phyloP scores from a whole-genome alignment of 2,888 invertebrate genomes.

The Hipparchia semele region DNA sequence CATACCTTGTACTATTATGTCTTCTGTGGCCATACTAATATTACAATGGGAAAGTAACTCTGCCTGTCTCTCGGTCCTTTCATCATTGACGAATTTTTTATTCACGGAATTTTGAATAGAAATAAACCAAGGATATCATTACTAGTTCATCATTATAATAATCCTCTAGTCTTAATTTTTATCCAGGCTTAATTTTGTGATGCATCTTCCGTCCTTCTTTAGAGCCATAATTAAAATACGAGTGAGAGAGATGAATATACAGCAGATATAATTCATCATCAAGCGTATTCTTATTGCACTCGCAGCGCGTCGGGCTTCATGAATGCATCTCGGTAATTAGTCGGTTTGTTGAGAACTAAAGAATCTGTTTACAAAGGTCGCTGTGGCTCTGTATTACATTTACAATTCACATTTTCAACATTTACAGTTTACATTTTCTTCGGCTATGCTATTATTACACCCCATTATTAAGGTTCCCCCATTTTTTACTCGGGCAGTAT shows the following conservation, averaged over 20 bases:
- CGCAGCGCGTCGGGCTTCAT: constrained; percentile 47
- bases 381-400: constrained; percentile 1
- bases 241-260: constrained; percentile 38
- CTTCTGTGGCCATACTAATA: too few species aligned
- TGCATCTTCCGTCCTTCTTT: constrained; percentile 5
- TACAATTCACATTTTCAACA: background rate
- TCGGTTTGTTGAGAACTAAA: constrained; percentile 72
- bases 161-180: constrained; percentile 16
- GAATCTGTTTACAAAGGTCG: constrained; percentile 48
- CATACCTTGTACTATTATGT: too few species aligned
- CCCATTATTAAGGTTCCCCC: too few species aligned
- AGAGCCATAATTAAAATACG: constrained; percentile 8
- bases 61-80: too few species aligned
- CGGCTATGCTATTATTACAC: background rate
- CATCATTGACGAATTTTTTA: background rate
- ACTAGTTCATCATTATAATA: constrained; percentile 14
- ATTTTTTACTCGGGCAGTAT: too few species aligned
- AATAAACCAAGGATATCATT: constrained; percentile 9
- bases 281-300: constrained; percentile 44
- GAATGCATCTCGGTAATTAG: constrained; percentile 75
- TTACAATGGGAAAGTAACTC: too few species aligned
- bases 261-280: constrained; percentile 37
- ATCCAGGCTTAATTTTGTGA: constrained; percentile 16
- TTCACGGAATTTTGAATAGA: background rate
- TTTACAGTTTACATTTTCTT: background rate